A percentile compares a stretch with the other conserved stretches of the same genome.
These are phyloP conservation scores for Cactoblastis cactorum DNA, from an alignment of 2,888 invertebrate species.

Conservation along the genomic window DNA sequence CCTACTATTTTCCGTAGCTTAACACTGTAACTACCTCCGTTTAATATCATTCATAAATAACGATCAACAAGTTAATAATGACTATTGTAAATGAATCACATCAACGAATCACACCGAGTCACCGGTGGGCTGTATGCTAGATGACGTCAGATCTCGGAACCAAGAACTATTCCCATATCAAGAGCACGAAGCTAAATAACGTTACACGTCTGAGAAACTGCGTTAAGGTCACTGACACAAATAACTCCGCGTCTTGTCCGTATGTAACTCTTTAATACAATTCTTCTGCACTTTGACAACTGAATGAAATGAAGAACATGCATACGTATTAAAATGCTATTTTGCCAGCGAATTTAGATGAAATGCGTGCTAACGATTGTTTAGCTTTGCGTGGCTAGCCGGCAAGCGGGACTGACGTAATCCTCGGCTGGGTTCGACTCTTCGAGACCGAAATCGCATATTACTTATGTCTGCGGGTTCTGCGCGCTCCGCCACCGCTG, in stretches of 20 bases:
- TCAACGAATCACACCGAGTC: conserved; percentile 54
- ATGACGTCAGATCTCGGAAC: conserved; percentile 62
- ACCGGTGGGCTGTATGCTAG: conserved; percentile 50
- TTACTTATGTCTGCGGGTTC: conserved; percentile 23
- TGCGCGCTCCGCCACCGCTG: conserved; percentile 38
- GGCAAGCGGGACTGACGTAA: conserved; percentile 60
- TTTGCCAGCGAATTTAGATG: conserved; percentile 20
- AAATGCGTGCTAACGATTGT: conserved; percentile 38
- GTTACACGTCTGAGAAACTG: conserved; percentile 25
- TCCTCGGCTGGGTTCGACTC: conserved; percentile 28
- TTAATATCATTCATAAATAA: neutral
- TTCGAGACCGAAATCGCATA: conserved; percentile 17
- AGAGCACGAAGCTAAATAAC: conserved; percentile 37
- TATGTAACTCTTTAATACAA: conserved; percentile 1
- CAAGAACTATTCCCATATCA: conserved; percentile 31
- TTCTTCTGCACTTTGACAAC: conserved; percentile 18
- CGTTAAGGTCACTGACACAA: conserved; percentile 47
- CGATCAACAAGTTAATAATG: conserved; percentile 35
- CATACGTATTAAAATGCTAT: conserved; percentile 15
- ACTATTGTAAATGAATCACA: conserved; percentile 55
- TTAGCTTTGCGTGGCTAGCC: conserved; percentile 39
- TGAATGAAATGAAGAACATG: neutral
- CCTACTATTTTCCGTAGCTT: neutral
- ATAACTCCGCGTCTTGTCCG: conserved; percentile 1
- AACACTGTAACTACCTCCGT: neutral